Evolutionary conservation across 2,797 vertebrate genomes (phyloP).

Genomic region (Delichon dasypus): DNA sequence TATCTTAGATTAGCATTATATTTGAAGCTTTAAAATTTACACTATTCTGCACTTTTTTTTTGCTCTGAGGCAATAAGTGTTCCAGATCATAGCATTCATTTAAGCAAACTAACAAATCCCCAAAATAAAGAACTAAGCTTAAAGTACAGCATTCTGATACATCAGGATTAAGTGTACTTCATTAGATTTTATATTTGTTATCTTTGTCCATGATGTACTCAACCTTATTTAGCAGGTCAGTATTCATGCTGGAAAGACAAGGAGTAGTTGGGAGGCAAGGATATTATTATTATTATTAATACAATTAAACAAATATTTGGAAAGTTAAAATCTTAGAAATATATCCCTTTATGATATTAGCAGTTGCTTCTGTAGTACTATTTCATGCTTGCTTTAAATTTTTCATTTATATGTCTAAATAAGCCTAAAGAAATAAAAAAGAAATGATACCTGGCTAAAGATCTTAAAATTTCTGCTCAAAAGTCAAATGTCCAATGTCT

Average conservation of each 20-base stretch:
- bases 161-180: not conserved
- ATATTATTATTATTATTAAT: not conserved
- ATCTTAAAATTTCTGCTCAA: not conserved
- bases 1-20: not conserved
- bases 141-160: not conserved
- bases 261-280: not conserved
- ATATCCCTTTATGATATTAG: not conserved
- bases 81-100: not conserved
- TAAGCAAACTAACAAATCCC: not conserved
- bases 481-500: not conserved
- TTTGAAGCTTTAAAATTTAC: conserved; percentile 1
- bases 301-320: not conserved
- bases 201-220: not conserved
- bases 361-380: not conserved
- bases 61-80: not conserved
- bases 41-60: not conserved
- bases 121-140: not conserved
- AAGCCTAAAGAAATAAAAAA: not conserved
- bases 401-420: not conserved
- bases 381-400: not conserved
- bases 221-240: not conserved
- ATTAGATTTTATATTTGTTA: not conserved
- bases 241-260: not conserved
- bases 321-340: not conserved
- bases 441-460: not conserved